Evolutionary conservation across 1,140 invertebrate genomes (phyloP), one percentile per base, ranked within the genome.

Genomic region (Bicyclus anynana): DNA sequence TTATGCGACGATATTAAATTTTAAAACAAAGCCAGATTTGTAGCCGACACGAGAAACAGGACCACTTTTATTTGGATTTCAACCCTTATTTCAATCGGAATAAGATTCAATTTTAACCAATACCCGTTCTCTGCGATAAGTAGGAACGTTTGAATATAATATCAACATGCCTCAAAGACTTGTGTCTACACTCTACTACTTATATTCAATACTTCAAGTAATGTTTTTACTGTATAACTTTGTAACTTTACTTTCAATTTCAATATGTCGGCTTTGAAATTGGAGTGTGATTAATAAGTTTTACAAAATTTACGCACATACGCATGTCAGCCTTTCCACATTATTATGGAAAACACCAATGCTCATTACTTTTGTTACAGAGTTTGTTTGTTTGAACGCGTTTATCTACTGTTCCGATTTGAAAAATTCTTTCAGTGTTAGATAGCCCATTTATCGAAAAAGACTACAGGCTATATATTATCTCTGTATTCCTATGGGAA

Each of bases 1-100:
- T 27, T 33, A 49, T 49, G 47, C 47, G 27, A 49, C 47, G 26
- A 18, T 49, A 49, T 49, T 49, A 49, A 49, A 49, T 17, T 49
- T 49, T 49, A 49, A 49, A 49, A 33, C 10, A 33, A 33, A 33
- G 1, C 29, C 10, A 7, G 29, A 33, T 33, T 33, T 33, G 3
- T 12, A 33, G 29, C 29, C 4, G 29, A 33, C 29, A 4, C 29
- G n/a, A 33, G 29, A 33, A 12, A 33, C 10, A 12, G 4, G 10
- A 7, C 5, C 10, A 10, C 2, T 29, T 29, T 9, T 7, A 10
- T 29, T 29, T 29, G 10, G 5, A 29, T 29, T 10, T 7, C 10
- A 29, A 29, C 5, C 10, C 9, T 29, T 29, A 29, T 5, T 10
- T 2, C 27, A 7, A 5, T 5, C 2, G 2, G 10, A 29, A 29